Evolutionary conservation across 1,140 invertebrate species (phyloP).

Genomic region (Drosophila sp.): DNA sequence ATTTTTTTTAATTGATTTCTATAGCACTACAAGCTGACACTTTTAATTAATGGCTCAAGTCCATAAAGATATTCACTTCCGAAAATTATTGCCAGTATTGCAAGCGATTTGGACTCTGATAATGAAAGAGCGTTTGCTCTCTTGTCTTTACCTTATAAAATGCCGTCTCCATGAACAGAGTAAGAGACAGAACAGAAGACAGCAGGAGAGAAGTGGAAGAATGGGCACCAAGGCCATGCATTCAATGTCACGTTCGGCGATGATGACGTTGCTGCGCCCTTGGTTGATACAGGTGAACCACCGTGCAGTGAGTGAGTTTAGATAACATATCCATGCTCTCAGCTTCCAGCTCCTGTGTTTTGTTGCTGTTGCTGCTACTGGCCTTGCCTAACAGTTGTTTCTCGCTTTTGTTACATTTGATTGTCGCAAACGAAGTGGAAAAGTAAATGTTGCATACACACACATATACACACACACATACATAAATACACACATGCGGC

Average conservation of each 20-base stretch:
- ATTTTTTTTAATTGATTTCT: too few relatives aligned
- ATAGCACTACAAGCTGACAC: too few relatives aligned
- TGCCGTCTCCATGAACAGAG: background rate
- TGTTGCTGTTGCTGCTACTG: background rate
- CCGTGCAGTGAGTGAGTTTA: background rate
- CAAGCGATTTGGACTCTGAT: too few relatives aligned
- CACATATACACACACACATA: conserved; percentile 29
- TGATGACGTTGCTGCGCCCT: conserved; percentile 29
- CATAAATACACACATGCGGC: conserved; percentile 3
- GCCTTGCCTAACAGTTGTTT: conserved; percentile 26
- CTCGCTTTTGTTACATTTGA: conserved; percentile 76
- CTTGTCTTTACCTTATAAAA: too few relatives aligned
- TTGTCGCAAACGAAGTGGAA: conserved; percentile 81
- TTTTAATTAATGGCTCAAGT: too few relatives aligned
- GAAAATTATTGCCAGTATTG: too few relatives aligned
- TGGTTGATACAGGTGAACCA: conserved; percentile 56
- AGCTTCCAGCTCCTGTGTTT: background rate
- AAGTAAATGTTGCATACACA: conserved; percentile 72
- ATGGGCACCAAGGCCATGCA: conserved; percentile 23
- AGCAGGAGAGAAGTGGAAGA: too few relatives aligned
- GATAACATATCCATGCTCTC: background rate
- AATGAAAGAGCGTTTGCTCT: too few relatives aligned
- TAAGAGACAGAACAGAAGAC: background rate
- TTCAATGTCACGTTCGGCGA: conserved; percentile 74
- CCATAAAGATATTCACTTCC: too few relatives aligned